phyloP scores from a whole-genome alignment of 2,113 vertebrate species.

The Pelobates fuscus region DNA sequence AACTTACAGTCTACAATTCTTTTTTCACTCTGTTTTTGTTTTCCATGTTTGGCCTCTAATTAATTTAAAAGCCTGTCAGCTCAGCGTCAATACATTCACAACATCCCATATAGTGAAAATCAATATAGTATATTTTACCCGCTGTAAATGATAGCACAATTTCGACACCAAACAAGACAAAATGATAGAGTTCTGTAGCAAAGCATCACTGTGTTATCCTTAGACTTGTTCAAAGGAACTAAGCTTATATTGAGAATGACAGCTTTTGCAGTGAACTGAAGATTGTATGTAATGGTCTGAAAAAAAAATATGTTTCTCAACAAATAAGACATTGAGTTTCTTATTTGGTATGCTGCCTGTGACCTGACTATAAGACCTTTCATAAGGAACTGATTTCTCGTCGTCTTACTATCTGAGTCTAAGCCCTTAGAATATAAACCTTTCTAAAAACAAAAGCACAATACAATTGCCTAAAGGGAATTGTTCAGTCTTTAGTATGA shows the following conservation, averaged over 20 bases:
- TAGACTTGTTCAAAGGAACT: constrained; percentile 39
- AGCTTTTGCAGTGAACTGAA: constrained; percentile 37
- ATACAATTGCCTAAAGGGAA: constrained; percentile 51
- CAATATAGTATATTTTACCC: constrained; percentile 43
- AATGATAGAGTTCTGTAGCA: constrained; percentile 43
- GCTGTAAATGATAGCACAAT: constrained; percentile 47
- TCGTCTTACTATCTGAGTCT: constrained; percentile 56
- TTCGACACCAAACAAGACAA: constrained; percentile 35
- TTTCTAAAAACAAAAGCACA: constrained; percentile 56
- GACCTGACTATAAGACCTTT: constrained; percentile 56
- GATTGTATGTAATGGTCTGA: constrained; percentile 45
- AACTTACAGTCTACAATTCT: too few species aligned
- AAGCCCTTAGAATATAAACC: constrained; percentile 59
- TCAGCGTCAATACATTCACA: constrained; percentile 30
- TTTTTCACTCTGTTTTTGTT: too few species aligned
- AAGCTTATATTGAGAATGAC: constrained; percentile 41
- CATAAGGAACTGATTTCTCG: constrained; percentile 57
- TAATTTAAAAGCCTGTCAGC: constrained; percentile 28
- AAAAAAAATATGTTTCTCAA: constrained; percentile 30
- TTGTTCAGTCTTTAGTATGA: constrained; percentile 39
- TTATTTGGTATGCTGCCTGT: constrained; percentile 50
- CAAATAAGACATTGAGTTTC: constrained; percentile 44
- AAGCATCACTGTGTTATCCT: constrained; percentile 24
- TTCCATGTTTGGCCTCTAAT: constrained; percentile 23
- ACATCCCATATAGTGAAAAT: constrained; percentile 39